Base-by-base conservation (phyloP, 2,888 invertebrate genomes). In the Cacoxenus indagator region DNA sequence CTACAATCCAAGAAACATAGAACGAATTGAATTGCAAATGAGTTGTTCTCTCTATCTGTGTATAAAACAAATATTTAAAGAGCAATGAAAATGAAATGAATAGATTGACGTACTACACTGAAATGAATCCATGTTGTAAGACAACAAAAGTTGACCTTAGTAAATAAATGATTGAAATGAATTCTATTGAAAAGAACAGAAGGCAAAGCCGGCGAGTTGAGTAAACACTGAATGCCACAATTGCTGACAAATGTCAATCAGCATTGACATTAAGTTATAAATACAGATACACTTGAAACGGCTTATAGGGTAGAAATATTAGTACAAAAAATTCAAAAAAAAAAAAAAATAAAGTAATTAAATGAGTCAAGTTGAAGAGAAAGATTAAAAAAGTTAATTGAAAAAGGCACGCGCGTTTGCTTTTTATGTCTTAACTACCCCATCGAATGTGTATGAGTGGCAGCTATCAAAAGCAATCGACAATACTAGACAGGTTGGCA, bases 1-100 rank as follows among this genome's bases (percentile, higher is more conserved):
- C n/a, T n/a, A 43, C 2, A 43, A 11, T 43, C 45, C n/a, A 43
- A n/a, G 9, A 55, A 55, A 55, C 14, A 26, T 1, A 51, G n/a
- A 51, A 19, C 14, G n/a, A 55, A 29, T 57, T 29, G 57, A 57
- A 59, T 59, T 59, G 31, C 19, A 59, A 59, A 57, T 57, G 27
- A 57, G 11, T 17, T 17, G n/a, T n/a, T n/a, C n/a, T n/a, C n/a
- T n/a, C n/a, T n/a, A n/a, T 59, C 6, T 59, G 31, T 31, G 3
- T 31, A 8, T 19, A 37, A 54, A 24, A 54, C 24, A 54, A 54
- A 19, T 19, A 19, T 51, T 51, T 51, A 1, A 51, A 51, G 8
- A 14, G 37, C 14, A 37, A 51, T 54, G 14, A 54, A 24, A 54
- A 54, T 24, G 8, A 54, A 19, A 54, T 54, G 9, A 37, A 37